phyloP scores from a whole-genome alignment of 2,113 vertebrate genomes.

The Triplophysa rosa region DNA sequence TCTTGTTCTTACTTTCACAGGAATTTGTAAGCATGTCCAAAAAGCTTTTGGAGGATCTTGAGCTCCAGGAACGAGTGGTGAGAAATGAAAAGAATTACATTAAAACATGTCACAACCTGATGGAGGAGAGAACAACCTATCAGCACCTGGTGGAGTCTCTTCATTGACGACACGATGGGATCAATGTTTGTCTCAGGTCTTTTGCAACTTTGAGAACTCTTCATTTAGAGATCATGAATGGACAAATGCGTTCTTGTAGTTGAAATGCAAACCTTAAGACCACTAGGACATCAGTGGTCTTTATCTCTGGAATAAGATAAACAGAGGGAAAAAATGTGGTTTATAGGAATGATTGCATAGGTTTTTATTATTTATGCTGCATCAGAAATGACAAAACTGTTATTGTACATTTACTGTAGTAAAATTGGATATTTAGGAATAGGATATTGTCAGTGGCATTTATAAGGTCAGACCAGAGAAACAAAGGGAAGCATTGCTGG shows the following conservation, averaged over 20 bases:
- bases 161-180: constrained; percentile 41
- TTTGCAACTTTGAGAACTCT: not conserved
- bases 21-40: constrained; percentile 85
- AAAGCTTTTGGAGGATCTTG: constrained; percentile 75
- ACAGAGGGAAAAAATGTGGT: not conserved
- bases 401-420: not conserved
- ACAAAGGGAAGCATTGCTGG: too few relatives aligned
- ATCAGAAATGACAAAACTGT: not conserved
- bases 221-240: not conserved
- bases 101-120: constrained; percentile 73
- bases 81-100: constrained; percentile 79
- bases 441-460: too few relatives aligned
- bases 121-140: constrained; percentile 80
- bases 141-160: constrained; percentile 77
- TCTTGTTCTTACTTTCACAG: constrained; percentile 67
- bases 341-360: not conserved
- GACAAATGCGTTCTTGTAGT: not conserved
- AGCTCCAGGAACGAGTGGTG: constrained; percentile 72
- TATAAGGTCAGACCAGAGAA: too few relatives aligned
- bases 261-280: not conserved
- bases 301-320: not conserved
- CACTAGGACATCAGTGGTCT: not conserved
- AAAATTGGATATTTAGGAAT: too few relatives aligned
- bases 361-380: not conserved
- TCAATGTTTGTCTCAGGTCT: not conserved